A percentile compares a stretch with the other conserved stretches of the same genome.
These are phyloP conservation scores for Drosophila colorata DNA, from an alignment of 2,888 invertebrate genomes.

Conservation along the genomic window DNA sequence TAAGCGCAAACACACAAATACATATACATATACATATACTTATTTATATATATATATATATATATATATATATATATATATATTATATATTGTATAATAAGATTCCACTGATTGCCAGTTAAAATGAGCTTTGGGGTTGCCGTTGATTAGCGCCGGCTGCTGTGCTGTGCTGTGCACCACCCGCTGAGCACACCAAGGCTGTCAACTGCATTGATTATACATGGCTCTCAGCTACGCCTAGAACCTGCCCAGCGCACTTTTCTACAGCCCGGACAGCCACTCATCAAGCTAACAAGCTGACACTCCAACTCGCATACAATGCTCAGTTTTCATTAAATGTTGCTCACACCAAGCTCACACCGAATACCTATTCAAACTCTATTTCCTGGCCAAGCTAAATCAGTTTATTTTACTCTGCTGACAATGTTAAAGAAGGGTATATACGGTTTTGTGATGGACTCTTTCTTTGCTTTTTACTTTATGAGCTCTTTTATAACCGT, in stretches of 20 bases:
- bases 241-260: not conserved
- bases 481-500: too few relatives aligned
- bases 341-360: slow-evolving; percentile 1
- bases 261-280: slow-evolving; percentile 12
- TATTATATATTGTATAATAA: slow-evolving; percentile 1
- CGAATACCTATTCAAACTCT: slow-evolving; percentile 35
- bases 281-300: slow-evolving; percentile 35
- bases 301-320: slow-evolving; percentile 21
- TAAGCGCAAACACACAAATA: slow-evolving; percentile 86
- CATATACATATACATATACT: too few relatives aligned
- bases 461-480: too few relatives aligned
- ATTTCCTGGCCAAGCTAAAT: slow-evolving; percentile 39
- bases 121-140: slow-evolving; percentile 21
- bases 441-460: not conserved
- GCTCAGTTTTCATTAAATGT: slow-evolving; percentile 45
- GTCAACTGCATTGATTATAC: slow-evolving; percentile 52
- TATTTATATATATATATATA: too few relatives aligned
- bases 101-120: slow-evolving; percentile 16
- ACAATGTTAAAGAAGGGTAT: not conserved
- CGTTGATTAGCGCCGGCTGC: slow-evolving; percentile 37
- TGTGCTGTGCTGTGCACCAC: slow-evolving; percentile 18
- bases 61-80: too few relatives aligned
- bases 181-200: slow-evolving; percentile 40
- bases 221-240: slow-evolving; percentile 18
- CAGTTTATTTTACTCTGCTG: slow-evolving; percentile 32